These are phyloP conservation scores for Dicroscelio sp. DNA, from an alignment of 2,888 invertebrate species.

Conservation along the genomic window DNA sequence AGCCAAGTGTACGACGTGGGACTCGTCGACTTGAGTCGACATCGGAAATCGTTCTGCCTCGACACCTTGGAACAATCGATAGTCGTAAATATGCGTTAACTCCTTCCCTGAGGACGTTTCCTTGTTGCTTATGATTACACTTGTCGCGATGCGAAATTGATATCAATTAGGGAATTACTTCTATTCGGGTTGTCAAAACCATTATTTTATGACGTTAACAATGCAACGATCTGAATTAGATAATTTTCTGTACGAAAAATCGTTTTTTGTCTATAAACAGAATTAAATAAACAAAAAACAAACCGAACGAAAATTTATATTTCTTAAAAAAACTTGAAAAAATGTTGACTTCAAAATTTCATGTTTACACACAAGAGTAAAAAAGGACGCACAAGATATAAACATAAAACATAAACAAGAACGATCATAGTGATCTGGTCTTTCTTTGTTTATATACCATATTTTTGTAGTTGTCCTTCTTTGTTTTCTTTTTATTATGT, in stretches of 20 bases:
- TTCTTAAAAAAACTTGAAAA: too few species aligned
- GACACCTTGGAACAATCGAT: slow-evolving; percentile 82
- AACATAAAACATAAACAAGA: too few species aligned
- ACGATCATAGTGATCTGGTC: too few species aligned
- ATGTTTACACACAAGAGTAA: too few species aligned
- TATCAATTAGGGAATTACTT: slow-evolving; percentile 88
- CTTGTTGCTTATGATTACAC: slow-evolving; percentile 71
- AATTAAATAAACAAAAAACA: too few species aligned
- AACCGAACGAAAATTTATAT: too few species aligned
- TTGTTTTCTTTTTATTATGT: too few species aligned
- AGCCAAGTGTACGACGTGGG: slow-evolving; percentile 73
- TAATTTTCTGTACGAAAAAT: not conserved
- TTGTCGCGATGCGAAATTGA: slow-evolving; percentile 85
- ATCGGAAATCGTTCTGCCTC: slow-evolving; percentile 80
- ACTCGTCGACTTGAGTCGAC: slow-evolving; percentile 80
- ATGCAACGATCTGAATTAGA: not conserved
- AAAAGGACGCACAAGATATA: too few species aligned
- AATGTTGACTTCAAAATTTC: too few species aligned
- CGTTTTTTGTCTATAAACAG: not conserved
- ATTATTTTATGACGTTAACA: not conserved
- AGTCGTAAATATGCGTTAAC: slow-evolving; percentile 79
- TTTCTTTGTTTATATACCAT: too few species aligned
- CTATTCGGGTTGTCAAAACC: slow-evolving; percentile 84
- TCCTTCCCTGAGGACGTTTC: slow-evolving; percentile 78
- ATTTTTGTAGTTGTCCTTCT: too few species aligned